Percentiles rank a stretch among this genome's conserved stretches.
These are phyloP conservation scores for Maccullochella peelii DNA, from an alignment of 2,113 vertebrate genomes.

Conservation along the genomic window DNA sequence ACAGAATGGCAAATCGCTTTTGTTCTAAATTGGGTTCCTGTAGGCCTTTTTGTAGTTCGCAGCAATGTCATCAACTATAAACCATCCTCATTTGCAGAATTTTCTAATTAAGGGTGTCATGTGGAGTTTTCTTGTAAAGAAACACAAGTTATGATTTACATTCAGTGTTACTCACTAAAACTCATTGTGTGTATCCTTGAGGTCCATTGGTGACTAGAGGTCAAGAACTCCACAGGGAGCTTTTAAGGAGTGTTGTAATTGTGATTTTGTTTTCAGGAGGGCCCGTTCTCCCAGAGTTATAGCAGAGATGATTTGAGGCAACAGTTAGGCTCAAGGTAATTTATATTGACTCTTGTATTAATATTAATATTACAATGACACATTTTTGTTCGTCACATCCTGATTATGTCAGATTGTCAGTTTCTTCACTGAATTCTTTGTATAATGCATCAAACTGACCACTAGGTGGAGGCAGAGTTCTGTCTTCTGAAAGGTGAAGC, in stretches of 20 bases:
- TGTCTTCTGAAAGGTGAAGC: neutral
- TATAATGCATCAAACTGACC: conserved; percentile 43
- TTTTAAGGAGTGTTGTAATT: conserved; percentile 5
- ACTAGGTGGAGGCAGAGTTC: conserved; percentile 67
- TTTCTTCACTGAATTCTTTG: neutral
- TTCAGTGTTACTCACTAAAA: neutral
- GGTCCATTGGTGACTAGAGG: neutral
- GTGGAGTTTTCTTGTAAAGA: neutral
- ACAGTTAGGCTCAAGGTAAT: conserved; percentile 75
- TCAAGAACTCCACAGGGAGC: neutral
- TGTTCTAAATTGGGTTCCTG: neutral
- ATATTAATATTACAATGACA: no score
- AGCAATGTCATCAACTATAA: neutral
- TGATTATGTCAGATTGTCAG: neutral
- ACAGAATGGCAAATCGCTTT: neutral
- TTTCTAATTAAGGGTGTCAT: neutral
- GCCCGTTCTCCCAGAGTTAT: conserved; percentile 22
- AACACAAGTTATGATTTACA: neutral
- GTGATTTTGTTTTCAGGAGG: conserved; percentile 62
- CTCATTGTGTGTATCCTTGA: neutral
- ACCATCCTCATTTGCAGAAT: neutral
- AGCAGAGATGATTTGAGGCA: conserved; percentile 70
- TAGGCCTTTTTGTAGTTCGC: neutral
- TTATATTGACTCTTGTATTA: neutral
- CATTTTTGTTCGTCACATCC: neutral